These are phyloP conservation scores for Brachionus sp. DNA, from an alignment of 1,140 invertebrate species.

Conservation along the genomic window DNA sequence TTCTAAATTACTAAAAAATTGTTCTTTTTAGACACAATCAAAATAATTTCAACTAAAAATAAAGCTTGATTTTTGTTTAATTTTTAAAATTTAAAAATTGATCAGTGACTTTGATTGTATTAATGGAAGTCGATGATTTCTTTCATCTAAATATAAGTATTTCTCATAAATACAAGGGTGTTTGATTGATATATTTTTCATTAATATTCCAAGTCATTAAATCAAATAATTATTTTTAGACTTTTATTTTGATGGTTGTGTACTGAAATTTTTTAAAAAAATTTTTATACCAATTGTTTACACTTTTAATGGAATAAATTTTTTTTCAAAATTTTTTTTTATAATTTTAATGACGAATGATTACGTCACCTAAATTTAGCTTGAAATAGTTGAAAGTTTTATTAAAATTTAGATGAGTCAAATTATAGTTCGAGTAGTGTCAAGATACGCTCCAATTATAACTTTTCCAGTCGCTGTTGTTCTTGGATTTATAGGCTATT, in stretches of 20 bases:
- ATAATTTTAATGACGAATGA: not conserved
- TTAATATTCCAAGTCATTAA: not conserved
- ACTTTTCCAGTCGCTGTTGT: conserved; percentile 44
- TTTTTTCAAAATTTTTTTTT: not conserved
- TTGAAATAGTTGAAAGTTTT: not conserved
- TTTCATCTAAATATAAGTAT: conserved; percentile 4
- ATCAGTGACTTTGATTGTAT: not conserved
- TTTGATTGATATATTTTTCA: conserved; percentile 1
- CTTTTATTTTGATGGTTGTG: not conserved
- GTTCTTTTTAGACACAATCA: not conserved
- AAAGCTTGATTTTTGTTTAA: not conserved
- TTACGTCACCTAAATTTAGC: not conserved
- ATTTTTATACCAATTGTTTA: not conserved
- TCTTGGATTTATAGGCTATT: conserved; percentile 42
- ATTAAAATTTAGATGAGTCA: conserved; percentile 8
- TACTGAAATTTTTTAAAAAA: not conserved
- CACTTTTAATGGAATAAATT: not conserved
- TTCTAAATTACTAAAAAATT: not conserved
- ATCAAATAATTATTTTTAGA: not conserved
- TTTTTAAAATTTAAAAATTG: not conserved
- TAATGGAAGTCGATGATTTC: not conserved
- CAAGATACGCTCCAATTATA: conserved; percentile 38
- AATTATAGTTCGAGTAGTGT: conserved; percentile 24
- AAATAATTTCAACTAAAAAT: not conserved
- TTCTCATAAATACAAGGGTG: not conserved